These are phyloP conservation scores for Lysiphlebus fabarum DNA, from an alignment of 1,140 invertebrate genomes.

Conservation along the genomic window DNA sequence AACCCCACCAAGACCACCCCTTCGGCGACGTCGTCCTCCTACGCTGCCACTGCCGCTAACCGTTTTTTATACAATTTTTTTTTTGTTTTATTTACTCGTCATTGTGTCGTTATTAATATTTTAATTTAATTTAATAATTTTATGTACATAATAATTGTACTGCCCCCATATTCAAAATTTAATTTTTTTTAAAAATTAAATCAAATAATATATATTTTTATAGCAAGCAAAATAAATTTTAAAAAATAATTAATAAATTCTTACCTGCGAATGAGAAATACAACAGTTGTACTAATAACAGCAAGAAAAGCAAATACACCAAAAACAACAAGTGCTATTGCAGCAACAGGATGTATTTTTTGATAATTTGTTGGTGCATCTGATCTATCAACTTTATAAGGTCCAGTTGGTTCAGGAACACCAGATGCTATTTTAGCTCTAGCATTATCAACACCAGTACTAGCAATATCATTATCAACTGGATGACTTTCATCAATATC, in stretches of 20 bases:
- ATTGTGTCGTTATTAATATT: neutral
- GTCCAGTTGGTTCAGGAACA: slow-evolving; percentile 64
- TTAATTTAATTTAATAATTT: too few species aligned
- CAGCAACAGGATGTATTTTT: slow-evolving; percentile 78
- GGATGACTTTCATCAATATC: slow-evolving; percentile 46
- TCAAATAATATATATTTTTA: too few species aligned
- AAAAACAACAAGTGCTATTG: slow-evolving; percentile 85
- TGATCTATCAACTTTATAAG: slow-evolving; percentile 65
- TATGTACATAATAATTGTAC: too few species aligned
- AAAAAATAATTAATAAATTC: slow-evolving; percentile 14
- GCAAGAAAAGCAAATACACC: slow-evolving; percentile 87
- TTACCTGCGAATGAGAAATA: slow-evolving; percentile 87
- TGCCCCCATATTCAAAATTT: too few species aligned
- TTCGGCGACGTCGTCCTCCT: slow-evolving; percentile 47
- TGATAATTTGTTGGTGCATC: slow-evolving; percentile 65
- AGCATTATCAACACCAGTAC: slow-evolving; percentile 56
- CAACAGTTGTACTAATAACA: slow-evolving; percentile 83
- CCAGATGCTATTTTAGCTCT: slow-evolving; percentile 57
- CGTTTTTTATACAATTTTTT: slow-evolving; percentile 21
- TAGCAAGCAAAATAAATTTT: neutral
- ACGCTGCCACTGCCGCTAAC: slow-evolving; percentile 50
- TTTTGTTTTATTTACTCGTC: neutral
- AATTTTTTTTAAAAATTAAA: too few species aligned
- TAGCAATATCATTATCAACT: slow-evolving; percentile 60
- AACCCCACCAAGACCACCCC: slow-evolving; percentile 52